Base-by-base conservation (phyloP, 2,113 vertebrate species). In the Notarius lentiginosus region DNA sequence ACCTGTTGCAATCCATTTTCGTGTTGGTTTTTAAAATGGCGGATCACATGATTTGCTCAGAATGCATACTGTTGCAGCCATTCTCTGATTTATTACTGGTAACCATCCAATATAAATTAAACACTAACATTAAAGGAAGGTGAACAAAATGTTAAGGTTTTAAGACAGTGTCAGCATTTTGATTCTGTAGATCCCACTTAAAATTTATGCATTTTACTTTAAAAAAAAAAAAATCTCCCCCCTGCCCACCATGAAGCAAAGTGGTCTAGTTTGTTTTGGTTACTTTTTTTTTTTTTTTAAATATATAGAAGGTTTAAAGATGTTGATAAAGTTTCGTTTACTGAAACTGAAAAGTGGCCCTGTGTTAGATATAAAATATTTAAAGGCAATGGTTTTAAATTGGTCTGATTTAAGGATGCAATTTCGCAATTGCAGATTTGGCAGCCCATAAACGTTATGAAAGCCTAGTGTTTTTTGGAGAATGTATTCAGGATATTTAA, bases 401-500 rank as follows among this genome's bases (percentile, higher is more conserved):
- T 20, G 30, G 27, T 76, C 11, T 79, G 14, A 77, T 20, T 41
- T 41, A 41, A 76, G 72, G 4, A 77, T 14, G 3, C 3, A 76
- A 76, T 11, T 15, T 53, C 0, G 30, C 49, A 27, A 77, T 56
- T 79, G 70, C 34, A 3, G 7, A 30, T 30, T 58, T 30, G 73
- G 73, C 47, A 24, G 22, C 47, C 9, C 8, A 7, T 76, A 76
- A 51, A 76, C 2, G 14, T 51, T 12, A 14, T n/a, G 12, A 76
- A 58, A 79, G 27, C n/a, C 49, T 27, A 34, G 70, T 56, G 47
- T 61, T 56, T 61, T 56, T 85, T 79, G 60, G 79, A 47, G 66
- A 53, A 20, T 85, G 51, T 82, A 22, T 85, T 84, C 12, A 53
- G 47, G 75, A 65, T 77, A 27, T 77, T 77, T 51, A 77, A 77